Evolutionary conservation across 2,113 vertebrate species (phyloP).

Genomic region (Nerophis ophidion): DNA sequence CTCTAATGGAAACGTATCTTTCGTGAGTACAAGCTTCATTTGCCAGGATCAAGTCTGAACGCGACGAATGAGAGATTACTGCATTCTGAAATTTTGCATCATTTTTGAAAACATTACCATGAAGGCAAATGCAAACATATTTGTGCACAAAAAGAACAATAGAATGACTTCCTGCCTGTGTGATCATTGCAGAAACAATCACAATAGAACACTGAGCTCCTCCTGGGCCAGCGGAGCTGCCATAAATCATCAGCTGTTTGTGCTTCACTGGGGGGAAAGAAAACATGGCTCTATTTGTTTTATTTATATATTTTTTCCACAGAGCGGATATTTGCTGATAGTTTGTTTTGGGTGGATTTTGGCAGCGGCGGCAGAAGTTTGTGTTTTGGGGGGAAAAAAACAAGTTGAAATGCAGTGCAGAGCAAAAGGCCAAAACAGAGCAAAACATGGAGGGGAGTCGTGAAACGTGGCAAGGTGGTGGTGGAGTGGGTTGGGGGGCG

Average conservation of each 20-base stretch:
- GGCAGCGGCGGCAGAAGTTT: background rate
- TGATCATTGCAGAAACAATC: background rate
- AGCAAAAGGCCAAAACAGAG: background rate
- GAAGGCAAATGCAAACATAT: no score
- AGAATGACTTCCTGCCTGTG: no score
- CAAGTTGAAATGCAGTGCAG: background rate
- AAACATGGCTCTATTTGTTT: conserved; percentile 11
- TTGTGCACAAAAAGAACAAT: no score
- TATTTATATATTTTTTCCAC: conserved; percentile 8
- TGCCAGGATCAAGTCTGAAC: no score
- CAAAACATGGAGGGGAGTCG: background rate
- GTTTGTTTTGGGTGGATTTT: conserved; percentile 33
- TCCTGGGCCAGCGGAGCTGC: conserved; percentile 19
- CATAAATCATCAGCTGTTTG: conserved; percentile 9
- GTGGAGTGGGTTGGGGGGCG: background rate
- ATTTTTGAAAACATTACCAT: no score
- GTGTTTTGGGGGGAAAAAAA: conserved; percentile 4
- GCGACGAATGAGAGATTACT: no score
- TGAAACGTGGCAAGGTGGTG: conserved; percentile 1
- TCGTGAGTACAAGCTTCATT: no score
- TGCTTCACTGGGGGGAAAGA: background rate
- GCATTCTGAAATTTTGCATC: no score
- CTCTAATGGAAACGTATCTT: no score
- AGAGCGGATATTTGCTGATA: conserved; percentile 50
- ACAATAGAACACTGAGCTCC: conserved; percentile 1